These are phyloP conservation scores for Drosophila nr. medialis DNA, from an alignment of 2,888 invertebrate species.

Conservation along the genomic window DNA sequence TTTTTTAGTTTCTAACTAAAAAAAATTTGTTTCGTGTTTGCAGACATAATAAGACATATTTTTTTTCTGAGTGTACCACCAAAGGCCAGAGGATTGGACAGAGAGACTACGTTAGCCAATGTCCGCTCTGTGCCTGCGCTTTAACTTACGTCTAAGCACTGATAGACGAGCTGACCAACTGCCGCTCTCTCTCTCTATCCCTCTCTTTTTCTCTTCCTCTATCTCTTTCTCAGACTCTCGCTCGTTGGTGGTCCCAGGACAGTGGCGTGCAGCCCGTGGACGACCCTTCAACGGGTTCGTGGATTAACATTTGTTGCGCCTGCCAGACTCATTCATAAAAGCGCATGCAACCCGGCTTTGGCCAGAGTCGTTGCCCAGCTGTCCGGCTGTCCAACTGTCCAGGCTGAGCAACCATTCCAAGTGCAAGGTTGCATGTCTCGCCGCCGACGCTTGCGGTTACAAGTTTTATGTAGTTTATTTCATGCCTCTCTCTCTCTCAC, in stretches of 20 bases:
- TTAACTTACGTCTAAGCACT: slow-evolving; percentile 64
- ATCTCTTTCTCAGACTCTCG: too few relatives aligned
- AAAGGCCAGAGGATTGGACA: background rate
- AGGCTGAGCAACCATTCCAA: slow-evolving; percentile 43
- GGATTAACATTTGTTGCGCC: slow-evolving; percentile 72
- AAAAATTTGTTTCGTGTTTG: background rate
- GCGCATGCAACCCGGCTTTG: slow-evolving; percentile 63
- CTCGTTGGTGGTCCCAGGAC: slow-evolving; percentile 4
- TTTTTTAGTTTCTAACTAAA: background rate
- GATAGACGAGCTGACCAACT: slow-evolving; percentile 11
- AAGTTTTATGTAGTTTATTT: slow-evolving; percentile 51
- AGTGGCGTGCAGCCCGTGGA: slow-evolving; percentile 29
- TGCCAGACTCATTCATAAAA: slow-evolving; percentile 73
- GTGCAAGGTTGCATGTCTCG: slow-evolving; percentile 42
- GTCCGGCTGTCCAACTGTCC: background rate
- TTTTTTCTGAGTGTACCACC: background rate
- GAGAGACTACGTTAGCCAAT: slow-evolving; percentile 2
- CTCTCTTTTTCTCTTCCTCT: background rate
- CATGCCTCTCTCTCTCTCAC: background rate
- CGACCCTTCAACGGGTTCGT: slow-evolving; percentile 71
- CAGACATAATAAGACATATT: background rate
- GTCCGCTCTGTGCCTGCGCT: slow-evolving; percentile 48
- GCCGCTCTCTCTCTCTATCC: background rate
- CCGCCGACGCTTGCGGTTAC: slow-evolving; percentile 49
- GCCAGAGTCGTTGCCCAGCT: slow-evolving; percentile 3